Evolutionary conservation across 2,888 invertebrate species (phyloP), one percentile per base, ranked within the genome.

Genomic region (Myopa tessellatipennis): DNA sequence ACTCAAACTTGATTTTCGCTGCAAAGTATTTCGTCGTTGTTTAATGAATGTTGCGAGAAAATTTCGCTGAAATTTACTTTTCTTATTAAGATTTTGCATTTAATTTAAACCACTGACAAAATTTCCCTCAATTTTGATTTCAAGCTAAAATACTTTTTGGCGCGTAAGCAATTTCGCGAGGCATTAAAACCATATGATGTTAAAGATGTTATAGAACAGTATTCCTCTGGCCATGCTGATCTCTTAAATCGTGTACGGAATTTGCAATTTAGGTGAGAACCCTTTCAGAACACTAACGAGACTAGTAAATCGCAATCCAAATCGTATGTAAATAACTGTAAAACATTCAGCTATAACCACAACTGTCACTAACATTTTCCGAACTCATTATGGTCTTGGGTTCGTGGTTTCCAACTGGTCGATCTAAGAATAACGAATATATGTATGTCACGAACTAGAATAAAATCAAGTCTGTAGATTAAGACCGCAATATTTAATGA

Each of bases 181-280:
- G 96, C 96, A 86, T 92, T 96, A 90, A 95, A 96, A 91, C 96
- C 96, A 83, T 96, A 96, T 91, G 96, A 96, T 91, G 96, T 96
- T 88, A 96, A 96, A 92, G 96, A 96, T 91, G 96, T 96, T 89
- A 96, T 96, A 90, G 96, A 96, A 90, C 96, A 96, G 90, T 96
- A 96, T 91, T 95, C 95, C 80, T 95, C 95, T 85, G 94, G 94
- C 87, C 95, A 95, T 90, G 95, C 96, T 82, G 96, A 96, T 90
- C 93, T 96, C 89, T 92, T 96, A 88, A 94, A 94, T 89, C 91
- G 96, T 90, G 95, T 95, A 89, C 95, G 95, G 92, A 94, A 93
- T 91, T 92, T 96, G 85, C 96, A 96, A 90, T 92, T 92, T 92
- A 94, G 95, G 93, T 93, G 92, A 91, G 92, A 81, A 74, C 38